Evolutionary conservation across 2,113 vertebrate species (phyloP), one percentile per base, ranked within the genome.

Genomic region (Puma concolor): DNA sequence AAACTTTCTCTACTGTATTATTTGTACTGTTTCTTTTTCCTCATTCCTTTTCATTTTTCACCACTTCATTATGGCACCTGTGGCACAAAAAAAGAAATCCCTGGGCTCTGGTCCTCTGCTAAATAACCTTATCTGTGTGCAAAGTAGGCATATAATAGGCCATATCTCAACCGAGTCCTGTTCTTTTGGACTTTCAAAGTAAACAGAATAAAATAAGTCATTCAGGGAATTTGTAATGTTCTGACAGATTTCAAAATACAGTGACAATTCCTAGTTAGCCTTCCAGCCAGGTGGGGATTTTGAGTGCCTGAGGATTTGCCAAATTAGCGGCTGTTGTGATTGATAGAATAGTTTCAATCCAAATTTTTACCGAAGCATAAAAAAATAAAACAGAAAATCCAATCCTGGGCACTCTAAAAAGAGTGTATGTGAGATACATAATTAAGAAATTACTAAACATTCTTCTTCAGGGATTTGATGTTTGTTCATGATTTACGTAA

Each of bases 1-100:
- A 97, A 98, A 95, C 86, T 98, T 98, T 95, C 97, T 96, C 90
- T 82, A 29, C 96, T 82, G 21, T 97, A 54, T 93, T 97, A 92
- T 96, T 96, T 95, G 97, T 96, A 54, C 91, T 69, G 79, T 96
- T 98, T 96, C 94, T 92, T 88, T 94, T 97, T 79, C 67, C 85
- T 94, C 85, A 0, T 96, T 98, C 52, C 44, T 85, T 90, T 63
- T 54, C 91, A 74, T 50, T 94, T 97, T 97, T 96, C 3, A 63
- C 91, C 85, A 63, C 81, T 87, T 97, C 74, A 67, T 96, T 95
- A 89, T 97, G 82, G 86, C 57, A 97, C 79, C 94, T 85, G n/a
- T 83, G 86, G 25, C 36, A 80, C 33, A 31, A 95, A 94, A 92
- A 90, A 63, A 80, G 79, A 91, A 95, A 81, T 83, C 91, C n/a